A percentile compares a stretch with the other conserved stretches of the same genome.
These are phyloP conservation scores for Camarhynchus parvulus DNA, from an alignment of 2,113 vertebrate species.

Conservation along the genomic window DNA sequence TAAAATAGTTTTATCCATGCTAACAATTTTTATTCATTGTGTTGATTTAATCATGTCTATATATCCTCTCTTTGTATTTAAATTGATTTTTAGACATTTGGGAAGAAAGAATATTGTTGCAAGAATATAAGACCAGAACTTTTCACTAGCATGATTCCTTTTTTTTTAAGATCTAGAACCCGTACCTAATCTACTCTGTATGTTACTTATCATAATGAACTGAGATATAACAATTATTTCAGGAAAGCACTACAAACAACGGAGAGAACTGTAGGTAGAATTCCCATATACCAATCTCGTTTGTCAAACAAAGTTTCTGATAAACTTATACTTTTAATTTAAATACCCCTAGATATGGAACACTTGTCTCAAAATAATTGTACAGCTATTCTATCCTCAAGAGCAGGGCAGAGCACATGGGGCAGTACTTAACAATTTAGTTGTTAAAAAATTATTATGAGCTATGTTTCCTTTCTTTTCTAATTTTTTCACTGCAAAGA, in stretches of 20 bases:
- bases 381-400: background rate
- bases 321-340: background rate
- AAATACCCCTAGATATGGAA: background rate
- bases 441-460: background rate
- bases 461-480: background rate
- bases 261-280: background rate
- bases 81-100: background rate
- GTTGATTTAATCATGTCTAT: background rate
- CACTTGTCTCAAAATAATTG: background rate
- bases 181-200: background rate
- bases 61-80: background rate
- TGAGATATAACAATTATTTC: background rate
- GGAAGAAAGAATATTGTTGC: background rate
- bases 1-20: background rate
- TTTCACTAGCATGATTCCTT: background rate
- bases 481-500: background rate
- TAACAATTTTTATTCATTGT: background rate
- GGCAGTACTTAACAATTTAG: background rate
- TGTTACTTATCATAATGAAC: background rate
- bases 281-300: background rate
- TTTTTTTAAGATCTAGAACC: background rate
- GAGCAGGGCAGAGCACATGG: background rate
- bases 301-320: background rate
- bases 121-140: background rate
- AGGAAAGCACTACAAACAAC: background rate